Evolutionary conservation across 2,888 invertebrate species (phyloP).

Genomic region (Panzeria rudis): DNA sequence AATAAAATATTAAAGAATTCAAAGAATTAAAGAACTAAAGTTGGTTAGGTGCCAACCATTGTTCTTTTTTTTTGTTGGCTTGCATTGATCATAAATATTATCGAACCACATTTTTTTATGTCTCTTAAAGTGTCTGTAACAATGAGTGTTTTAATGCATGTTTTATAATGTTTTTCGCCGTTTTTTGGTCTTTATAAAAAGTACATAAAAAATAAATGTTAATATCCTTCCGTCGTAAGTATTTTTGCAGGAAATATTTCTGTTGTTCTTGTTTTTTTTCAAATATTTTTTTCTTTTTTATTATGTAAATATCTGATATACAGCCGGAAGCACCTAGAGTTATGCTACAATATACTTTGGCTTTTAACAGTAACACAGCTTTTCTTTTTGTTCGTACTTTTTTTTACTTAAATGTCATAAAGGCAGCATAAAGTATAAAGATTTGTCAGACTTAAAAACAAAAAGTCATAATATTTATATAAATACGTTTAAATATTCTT

Average conservation of each 20-base stretch:
- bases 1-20: too few relatives aligned
- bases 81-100: constrained; percentile 7
- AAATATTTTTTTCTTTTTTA: constrained; percentile 74
- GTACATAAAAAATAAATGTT: constrained; percentile 52
- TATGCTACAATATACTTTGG: constrained; percentile 59
- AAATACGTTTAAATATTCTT: background rate
- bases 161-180: constrained; percentile 36
- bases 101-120: background rate
- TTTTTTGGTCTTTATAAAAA: constrained; percentile 11
- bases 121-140: constrained; percentile 14
- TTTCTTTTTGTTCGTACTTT: background rate
- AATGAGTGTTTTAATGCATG: constrained; percentile 62
- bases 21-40: background rate
- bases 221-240: constrained; percentile 70
- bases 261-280: constrained; percentile 42
- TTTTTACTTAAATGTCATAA: constrained; percentile 8
- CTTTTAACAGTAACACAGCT: constrained; percentile 21
- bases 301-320: constrained; percentile 82
- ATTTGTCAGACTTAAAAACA: constrained; percentile 46
- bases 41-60: constrained; percentile 4
- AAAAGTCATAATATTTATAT: constrained; percentile 15
- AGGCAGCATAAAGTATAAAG: constrained; percentile 6
- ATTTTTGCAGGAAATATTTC: constrained; percentile 60
- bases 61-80: background rate
- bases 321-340: constrained; percentile 78